These are phyloP conservation scores for Megalurothrips usitatus DNA, from an alignment of 2,888 invertebrate genomes.

Conservation along the genomic window DNA sequence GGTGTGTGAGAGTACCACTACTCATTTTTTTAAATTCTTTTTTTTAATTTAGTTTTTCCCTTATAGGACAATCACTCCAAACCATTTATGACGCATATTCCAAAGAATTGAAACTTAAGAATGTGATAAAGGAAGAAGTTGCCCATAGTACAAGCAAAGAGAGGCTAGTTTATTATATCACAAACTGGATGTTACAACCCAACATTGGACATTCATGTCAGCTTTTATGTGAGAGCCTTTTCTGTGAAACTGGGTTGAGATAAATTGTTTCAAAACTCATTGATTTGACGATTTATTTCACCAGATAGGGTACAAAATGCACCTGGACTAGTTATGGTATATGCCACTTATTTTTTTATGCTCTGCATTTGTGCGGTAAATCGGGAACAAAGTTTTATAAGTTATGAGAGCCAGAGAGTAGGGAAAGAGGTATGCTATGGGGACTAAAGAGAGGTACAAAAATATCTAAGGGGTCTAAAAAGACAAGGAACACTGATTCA, in stretches of 20 bases:
- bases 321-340: background rate
- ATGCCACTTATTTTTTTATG: background rate
- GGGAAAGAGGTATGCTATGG: no score
- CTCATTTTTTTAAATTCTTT: background rate
- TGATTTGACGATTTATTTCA: background rate
- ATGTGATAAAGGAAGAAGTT: background rate
- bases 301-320: background rate
- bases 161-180: background rate
- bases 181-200: background rate
- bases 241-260: background rate
- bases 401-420: background rate
- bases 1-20: no score
- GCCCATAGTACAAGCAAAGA: background rate
- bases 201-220: background rate
- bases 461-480: background rate
- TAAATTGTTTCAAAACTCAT: background rate
- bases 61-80: background rate
- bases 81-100: background rate
- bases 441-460: background rate
- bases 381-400: background rate
- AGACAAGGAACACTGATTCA: background rate
- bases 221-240: background rate
- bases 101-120: background rate
- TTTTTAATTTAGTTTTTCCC: background rate
- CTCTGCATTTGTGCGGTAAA: no score